A percentile compares a stretch with the other conserved stretches of the same genome.
Conservation (phyloP, 2,797 vertebrate genomes). For the Trematomus bernacchii region DNA sequence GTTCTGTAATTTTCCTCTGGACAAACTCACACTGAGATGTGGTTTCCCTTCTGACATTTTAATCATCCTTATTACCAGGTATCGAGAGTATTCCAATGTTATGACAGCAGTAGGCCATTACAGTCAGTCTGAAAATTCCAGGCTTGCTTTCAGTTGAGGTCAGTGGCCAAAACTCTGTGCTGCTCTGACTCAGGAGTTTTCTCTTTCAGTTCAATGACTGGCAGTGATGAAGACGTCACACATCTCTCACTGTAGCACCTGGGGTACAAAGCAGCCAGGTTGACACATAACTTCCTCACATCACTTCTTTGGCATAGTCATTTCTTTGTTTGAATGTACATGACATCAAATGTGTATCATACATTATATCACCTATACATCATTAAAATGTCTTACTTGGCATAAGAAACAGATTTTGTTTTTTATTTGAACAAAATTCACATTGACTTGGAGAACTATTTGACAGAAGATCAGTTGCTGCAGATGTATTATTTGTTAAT, state of each 20-base stretch:
- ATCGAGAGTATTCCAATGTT: conserved; percentile 23
- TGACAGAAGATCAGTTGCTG: not conserved
- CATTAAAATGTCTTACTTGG: too few relatives aligned
- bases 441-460: not conserved
- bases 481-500: not conserved
- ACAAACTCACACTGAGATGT: not conserved
- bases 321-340: too few relatives aligned
- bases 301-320: too few relatives aligned
- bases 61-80: conserved; percentile 11
- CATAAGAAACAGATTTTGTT: too few relatives aligned
- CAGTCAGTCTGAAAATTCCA: conserved; percentile 57
- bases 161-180: conserved; percentile 5
- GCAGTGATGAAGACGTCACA: not conserved
- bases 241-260: not conserved
- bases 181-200: conserved; percentile 58
- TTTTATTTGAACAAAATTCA: not conserved
- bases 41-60: conserved; percentile 27
- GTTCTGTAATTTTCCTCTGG: conserved; percentile 53
- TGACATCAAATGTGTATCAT: too few relatives aligned
- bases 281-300: too few relatives aligned
- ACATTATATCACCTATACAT: too few relatives aligned
- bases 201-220: conserved; percentile 34
- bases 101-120: conserved; percentile 40
- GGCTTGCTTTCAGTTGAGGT: conserved; percentile 45
- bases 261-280: not conserved